Evolutionary conservation across 2,888 invertebrate species (phyloP).

Genomic region (Coecobrya sp.): DNA sequence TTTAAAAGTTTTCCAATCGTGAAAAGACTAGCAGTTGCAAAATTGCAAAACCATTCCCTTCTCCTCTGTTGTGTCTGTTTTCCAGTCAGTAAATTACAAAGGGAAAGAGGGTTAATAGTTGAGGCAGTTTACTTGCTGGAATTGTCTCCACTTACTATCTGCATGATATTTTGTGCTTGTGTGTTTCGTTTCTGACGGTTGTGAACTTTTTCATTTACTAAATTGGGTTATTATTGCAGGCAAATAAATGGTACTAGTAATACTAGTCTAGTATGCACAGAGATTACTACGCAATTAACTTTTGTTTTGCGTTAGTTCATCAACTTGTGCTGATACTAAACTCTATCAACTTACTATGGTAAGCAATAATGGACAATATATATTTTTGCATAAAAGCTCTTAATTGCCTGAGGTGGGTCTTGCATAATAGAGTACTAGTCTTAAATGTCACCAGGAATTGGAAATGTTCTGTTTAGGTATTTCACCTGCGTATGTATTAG

Average conservation of each 20-base stretch:
- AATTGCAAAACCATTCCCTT: not conserved
- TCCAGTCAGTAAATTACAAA: not conserved
- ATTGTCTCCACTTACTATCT: not conserved
- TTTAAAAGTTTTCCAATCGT: not conserved
- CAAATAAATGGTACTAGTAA: not conserved
- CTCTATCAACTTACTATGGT: too few relatives aligned
- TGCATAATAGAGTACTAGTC: not conserved
- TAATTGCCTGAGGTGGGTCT: not conserved
- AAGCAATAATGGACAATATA: too few relatives aligned
- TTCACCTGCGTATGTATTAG: too few relatives aligned
- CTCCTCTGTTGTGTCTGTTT: not conserved
- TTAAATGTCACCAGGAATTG: conserved; percentile 25
- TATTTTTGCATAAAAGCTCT: not conserved
- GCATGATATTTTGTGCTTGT: not conserved
- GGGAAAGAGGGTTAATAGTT: not conserved
- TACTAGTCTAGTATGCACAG: not conserved
- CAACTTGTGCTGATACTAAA: too few relatives aligned
- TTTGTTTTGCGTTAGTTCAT: not conserved
- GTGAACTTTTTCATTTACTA: not conserved
- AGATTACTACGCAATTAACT: not conserved
- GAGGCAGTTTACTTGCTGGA: not conserved
- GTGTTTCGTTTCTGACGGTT: not conserved
- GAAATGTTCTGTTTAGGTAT: not conserved
- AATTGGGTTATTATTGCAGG: not conserved
- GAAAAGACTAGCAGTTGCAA: not conserved